Conservation (phyloP, 2,888 invertebrate genomes). For the Dicranocentrus wangi region DNA sequence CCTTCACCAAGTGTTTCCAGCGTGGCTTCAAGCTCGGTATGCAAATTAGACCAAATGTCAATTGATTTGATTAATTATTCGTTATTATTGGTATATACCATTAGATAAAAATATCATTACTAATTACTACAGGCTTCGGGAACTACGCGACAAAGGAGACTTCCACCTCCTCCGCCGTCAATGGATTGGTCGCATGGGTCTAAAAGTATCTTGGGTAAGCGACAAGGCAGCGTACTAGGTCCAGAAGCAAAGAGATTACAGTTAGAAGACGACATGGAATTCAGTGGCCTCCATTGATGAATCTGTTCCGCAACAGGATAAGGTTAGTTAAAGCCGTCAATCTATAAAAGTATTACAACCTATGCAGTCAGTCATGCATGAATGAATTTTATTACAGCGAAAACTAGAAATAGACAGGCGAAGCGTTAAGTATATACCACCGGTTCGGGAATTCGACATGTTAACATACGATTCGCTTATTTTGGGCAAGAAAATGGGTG, state of each 20-base stretch:
- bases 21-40: slow-evolving; percentile 46
- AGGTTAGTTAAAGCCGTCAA: slow-evolving; percentile 18
- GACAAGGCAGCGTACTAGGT: slow-evolving; percentile 46
- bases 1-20: slow-evolving; percentile 44
- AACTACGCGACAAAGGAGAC: slow-evolving; percentile 21
- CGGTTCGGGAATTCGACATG: slow-evolving; percentile 8
- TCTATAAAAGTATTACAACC: too few relatives aligned
- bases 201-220: slow-evolving; percentile 57
- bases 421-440: slow-evolving; percentile 53
- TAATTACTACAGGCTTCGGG: slow-evolving; percentile 51
- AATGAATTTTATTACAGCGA: slow-evolving; percentile 19
- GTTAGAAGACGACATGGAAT: slow-evolving; percentile 48
- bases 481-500: slow-evolving; percentile 62
- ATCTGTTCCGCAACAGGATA: slow-evolving; percentile 50
- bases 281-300: slow-evolving; percentile 51
- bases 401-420: slow-evolving; percentile 43
- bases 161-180: slow-evolving; percentile 60
- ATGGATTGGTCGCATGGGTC: slow-evolving; percentile 58
- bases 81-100: too few relatives aligned
- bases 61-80: too few relatives aligned
- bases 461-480: slow-evolving; percentile 66
- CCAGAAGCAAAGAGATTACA: slow-evolving; percentile 40
- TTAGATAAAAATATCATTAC: too few relatives aligned
- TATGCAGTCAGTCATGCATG: too few relatives aligned
- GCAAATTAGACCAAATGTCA: not conserved